A percentile compares a stretch with the other conserved stretches of the same genome.
phyloP scores from a whole-genome alignment of 1,140 invertebrate genomes.

The Hycleus phaleratus region DNA sequence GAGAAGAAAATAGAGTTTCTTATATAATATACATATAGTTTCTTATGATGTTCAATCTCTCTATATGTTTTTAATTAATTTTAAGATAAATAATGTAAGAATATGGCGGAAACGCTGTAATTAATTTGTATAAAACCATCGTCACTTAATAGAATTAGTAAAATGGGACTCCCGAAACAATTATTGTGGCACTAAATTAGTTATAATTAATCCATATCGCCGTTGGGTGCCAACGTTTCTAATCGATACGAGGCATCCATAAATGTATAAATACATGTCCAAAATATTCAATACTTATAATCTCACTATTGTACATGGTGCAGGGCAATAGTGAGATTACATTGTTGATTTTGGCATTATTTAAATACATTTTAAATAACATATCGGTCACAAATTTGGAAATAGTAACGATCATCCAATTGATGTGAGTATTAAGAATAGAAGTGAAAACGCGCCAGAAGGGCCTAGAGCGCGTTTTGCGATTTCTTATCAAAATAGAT shows the following conservation, averaged over 20 bases:
- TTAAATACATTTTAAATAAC: background rate
- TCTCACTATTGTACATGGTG: constrained; percentile 9
- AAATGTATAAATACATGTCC: background rate
- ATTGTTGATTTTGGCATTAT: constrained; percentile 1
- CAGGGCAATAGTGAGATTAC: background rate
- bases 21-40: constrained; percentile 14
- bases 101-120: constrained; percentile 1
- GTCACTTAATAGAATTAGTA: constrained; percentile 14
- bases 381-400: background rate
- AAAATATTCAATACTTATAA: background rate
- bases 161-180: constrained; percentile 30
- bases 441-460: constrained; percentile 11
- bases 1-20: too few species aligned
- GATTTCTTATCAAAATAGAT: background rate
- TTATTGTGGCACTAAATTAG: constrained; percentile 32
- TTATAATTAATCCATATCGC: background rate
- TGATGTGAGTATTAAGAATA: background rate
- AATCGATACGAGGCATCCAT: too few species aligned
- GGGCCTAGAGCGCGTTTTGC: constrained; percentile 23
- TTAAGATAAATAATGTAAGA: constrained; percentile 12
- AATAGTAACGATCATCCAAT: constrained; percentile 3
- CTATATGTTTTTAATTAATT: constrained; percentile 24
- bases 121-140: background rate
- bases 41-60: constrained; percentile 22
- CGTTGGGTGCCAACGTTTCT: too few species aligned